These are phyloP conservation scores for Salticus scenicus DNA, from an alignment of 2,888 invertebrate species.

Conservation along the genomic window DNA sequence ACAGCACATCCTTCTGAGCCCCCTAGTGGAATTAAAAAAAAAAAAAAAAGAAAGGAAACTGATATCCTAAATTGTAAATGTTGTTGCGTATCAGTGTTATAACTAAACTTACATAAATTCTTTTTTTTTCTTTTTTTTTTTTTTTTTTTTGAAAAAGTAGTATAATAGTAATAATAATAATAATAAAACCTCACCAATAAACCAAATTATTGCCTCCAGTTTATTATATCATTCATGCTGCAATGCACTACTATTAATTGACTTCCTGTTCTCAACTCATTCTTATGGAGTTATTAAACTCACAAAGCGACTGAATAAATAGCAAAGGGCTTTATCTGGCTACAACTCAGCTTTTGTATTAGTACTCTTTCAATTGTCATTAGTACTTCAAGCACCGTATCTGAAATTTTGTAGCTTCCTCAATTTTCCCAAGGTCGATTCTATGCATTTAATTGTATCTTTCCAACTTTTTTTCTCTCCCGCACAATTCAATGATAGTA, in stretches of 20 bases:
- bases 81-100: too few species aligned
- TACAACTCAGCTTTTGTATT: too few species aligned
- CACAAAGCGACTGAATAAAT: neutral
- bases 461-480: neutral
- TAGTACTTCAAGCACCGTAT: neutral
- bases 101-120: too few species aligned
- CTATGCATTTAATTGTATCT: neutral
- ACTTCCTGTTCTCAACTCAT: neutral
- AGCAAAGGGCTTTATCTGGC: neutral
- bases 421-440: neutral
- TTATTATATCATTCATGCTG: neutral
- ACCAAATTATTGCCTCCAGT: neutral
- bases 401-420: neutral
- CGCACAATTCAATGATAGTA: neutral
- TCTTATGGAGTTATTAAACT: neutral
- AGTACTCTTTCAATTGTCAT: neutral
- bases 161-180: too few species aligned
- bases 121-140: too few species aligned
- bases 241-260: neutral
- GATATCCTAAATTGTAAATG: too few species aligned
- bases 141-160: too few species aligned
- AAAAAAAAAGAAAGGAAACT: too few species aligned
- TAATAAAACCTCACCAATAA: too few species aligned
- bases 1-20: too few species aligned
- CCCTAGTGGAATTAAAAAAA: too few species aligned